Evolutionary conservation across 2,797 vertebrate genomes (phyloP), one percentile per base, ranked within the genome.

Genomic region (Percopsis omiscomaycus): DNA sequence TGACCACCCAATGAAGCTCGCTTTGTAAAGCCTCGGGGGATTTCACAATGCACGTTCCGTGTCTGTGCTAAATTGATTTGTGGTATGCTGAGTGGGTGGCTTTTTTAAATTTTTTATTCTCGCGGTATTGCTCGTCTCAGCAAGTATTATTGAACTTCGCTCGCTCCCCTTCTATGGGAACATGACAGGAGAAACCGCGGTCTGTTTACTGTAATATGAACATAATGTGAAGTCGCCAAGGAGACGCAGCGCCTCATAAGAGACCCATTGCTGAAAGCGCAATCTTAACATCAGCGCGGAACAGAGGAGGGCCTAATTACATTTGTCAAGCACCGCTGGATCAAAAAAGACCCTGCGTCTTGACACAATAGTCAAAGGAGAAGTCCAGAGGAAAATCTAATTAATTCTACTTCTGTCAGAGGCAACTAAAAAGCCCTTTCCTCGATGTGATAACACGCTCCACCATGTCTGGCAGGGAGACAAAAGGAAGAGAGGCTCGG

Each of bases 391-490:
- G 37, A 37, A 80, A 89, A 92, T 88, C 84, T 86, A 90, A 92
- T 91, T 91, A 92, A 88, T 91, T 92, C 85, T 77, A 83, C 68
- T 80, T 85, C 83, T 84, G 86, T 89, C 84, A 84, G 78, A 75
- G 81, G 79, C 82, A 82, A 85, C 80, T 86, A 87, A 89, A 88
- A 90, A 78, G 78, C 78, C 73, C 55, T 66, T 84, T 54, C 14
- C 52, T n/a, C 5, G 52, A 65, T 84, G 52, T 14, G 57, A 59
- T 75, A 60, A 73, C 44, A 81, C 85, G 59, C 70, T 71, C 66
- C 70, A 63, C 78, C 65, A 9, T n/a, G 79, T 85, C 84, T 91
- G 84, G 74, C 78, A 71, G 82, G 84, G 74, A 89, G 76, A 55
- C 87, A 72, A 78, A 60, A 67, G 63, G 63, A 70, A 66, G 72